These are phyloP conservation scores for Matsumyia berberina DNA, from an alignment of 2,888 invertebrate genomes.

Conservation along the genomic window DNA sequence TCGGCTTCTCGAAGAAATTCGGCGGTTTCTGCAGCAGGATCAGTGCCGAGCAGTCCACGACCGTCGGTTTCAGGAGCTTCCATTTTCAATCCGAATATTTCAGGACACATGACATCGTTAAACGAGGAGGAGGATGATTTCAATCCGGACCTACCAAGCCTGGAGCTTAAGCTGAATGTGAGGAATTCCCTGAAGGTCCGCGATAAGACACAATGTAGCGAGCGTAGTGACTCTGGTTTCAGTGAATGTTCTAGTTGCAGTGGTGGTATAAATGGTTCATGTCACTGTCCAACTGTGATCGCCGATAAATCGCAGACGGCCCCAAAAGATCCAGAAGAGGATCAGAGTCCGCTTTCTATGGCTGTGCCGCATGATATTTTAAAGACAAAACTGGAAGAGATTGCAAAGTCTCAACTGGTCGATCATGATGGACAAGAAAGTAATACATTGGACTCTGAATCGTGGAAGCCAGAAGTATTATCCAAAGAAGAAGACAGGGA, in stretches of 20 bases:
- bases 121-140: constrained; percentile 85
- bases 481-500: background rate
- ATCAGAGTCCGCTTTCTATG: constrained; percentile 78
- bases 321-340: constrained; percentile 65
- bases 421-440: constrained; percentile 53
- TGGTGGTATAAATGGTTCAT: constrained; percentile 72
- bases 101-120: constrained; percentile 85
- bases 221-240: constrained; percentile 86
- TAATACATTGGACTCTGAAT: background rate
- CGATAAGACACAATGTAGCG: constrained; percentile 84
- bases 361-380: constrained; percentile 80
- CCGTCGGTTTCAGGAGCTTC: constrained; percentile 84
- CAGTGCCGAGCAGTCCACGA: constrained; percentile 84
- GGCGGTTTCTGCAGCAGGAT: constrained; percentile 83
- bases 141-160: constrained; percentile 79
- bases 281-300: constrained; percentile 72
- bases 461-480: constrained; percentile 6
- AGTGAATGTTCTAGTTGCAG: constrained; percentile 85
- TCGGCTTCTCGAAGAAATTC: constrained; percentile 88
- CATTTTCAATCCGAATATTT: constrained; percentile 79
- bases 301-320: constrained; percentile 28
- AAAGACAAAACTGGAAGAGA: constrained; percentile 82
- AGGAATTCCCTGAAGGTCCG: constrained; percentile 78
- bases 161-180: constrained; percentile 72
- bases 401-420: constrained; percentile 79